These are phyloP conservation scores for Uria lomvia DNA, from an alignment of 2,113 vertebrate genomes.

Conservation along the genomic window DNA sequence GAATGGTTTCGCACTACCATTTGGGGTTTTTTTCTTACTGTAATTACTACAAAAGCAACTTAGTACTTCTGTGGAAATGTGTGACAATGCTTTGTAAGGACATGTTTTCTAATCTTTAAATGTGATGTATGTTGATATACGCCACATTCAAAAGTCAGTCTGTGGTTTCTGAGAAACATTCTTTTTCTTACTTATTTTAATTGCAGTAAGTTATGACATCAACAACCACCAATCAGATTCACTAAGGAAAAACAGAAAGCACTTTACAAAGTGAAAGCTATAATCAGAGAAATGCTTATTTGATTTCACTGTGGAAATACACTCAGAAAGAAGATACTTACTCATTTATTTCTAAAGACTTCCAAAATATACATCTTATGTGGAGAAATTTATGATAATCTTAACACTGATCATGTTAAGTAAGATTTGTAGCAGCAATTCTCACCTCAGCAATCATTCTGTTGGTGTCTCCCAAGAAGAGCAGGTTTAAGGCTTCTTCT, in stretches of 20 bases:
- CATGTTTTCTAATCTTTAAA: not conserved
- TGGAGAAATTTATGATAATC: not conserved
- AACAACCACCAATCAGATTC: not conserved
- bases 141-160: not conserved
- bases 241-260: not conserved
- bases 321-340: not conserved
- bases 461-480: slow-evolving; percentile 97
- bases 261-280: not conserved
- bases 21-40: not conserved
- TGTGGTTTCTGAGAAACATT: not conserved
- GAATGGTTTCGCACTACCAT: not conserved
- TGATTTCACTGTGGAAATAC: not conserved
- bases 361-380: not conserved
- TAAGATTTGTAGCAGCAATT: not conserved
- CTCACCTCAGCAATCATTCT: slow-evolving; percentile 96
- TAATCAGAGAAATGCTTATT: not conserved
- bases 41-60: not conserved
- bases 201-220: not conserved
- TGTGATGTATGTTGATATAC: not conserved
- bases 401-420: not conserved
- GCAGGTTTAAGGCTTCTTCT: slow-evolving; percentile 92
- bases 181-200: not conserved
- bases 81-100: not conserved
- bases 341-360: not conserved
- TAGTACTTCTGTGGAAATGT: not conserved